Conservation (phyloP, 2,113 vertebrate genomes). For the Eulemur rufifrons region DNA sequence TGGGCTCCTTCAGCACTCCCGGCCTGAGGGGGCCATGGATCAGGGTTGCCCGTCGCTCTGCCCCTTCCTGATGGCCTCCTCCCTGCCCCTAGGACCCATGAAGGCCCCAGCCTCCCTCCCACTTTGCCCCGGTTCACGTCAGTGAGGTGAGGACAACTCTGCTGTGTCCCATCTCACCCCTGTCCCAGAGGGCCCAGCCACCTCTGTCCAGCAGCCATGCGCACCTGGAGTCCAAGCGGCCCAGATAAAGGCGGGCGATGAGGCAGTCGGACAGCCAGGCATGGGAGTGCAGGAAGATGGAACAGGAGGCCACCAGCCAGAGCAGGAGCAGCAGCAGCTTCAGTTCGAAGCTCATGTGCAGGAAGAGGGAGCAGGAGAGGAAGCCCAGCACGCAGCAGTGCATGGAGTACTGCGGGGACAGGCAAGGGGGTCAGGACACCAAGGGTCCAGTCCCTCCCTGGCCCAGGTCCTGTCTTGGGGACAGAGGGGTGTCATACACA, state of each 20-base stretch:
- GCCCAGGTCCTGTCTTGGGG: background rate
- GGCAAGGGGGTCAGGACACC: background rate
- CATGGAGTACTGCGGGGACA: slow-evolving; percentile 88
- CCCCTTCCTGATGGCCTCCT: background rate
- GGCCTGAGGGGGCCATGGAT: slow-evolving; percentile 78
- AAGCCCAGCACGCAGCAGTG: slow-evolving; percentile 92
- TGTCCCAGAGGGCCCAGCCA: background rate
- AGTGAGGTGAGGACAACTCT: background rate
- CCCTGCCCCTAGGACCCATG: background rate
- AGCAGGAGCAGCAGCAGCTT: slow-evolving; percentile 89
- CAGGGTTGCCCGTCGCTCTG: background rate
- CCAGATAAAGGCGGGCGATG: slow-evolving; percentile 80
- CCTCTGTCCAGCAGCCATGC: accelerated
- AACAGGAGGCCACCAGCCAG: slow-evolving; percentile 89
- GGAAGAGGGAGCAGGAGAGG: slow-evolving; percentile 90
- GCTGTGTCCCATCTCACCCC: background rate
- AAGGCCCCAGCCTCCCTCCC: background rate
- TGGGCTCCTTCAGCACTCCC: slow-evolving; percentile 92
- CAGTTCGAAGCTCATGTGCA: slow-evolving; percentile 87
- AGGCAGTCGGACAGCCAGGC: slow-evolving; percentile 85
- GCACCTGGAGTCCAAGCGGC: slow-evolving; percentile 75
- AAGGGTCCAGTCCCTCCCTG: background rate
- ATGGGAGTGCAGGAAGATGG: slow-evolving; percentile 89
- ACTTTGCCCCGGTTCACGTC: background rate
- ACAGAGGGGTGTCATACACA: background rate